Percentiles rank a stretch among this genome's conserved stretches.
Evolutionary conservation across 2,113 vertebrate genomes (phyloP).

Genomic region (Promerops cafer): DNA sequence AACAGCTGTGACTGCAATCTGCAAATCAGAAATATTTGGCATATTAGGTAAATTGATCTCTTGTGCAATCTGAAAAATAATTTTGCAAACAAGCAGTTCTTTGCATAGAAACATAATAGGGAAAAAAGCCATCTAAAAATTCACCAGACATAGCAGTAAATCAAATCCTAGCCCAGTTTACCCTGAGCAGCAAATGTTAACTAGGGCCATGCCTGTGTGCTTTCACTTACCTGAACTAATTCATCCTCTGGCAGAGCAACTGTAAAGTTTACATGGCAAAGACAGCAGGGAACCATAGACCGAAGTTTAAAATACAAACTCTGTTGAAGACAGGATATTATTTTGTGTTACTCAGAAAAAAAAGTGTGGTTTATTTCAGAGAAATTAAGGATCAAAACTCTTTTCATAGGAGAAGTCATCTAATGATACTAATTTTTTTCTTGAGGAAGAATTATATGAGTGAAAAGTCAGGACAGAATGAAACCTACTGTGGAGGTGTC

Average conservation of each 20-base stretch:
- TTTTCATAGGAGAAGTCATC: neutral
- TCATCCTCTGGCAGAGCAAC: conserved; percentile 97
- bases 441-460: neutral
- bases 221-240: conserved; percentile 84
- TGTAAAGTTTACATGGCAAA: conserved; percentile 95
- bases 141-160: neutral
- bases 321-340: conserved; percentile 67
- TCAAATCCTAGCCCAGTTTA: neutral
- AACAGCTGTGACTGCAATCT: conserved; percentile 96
- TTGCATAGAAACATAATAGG: neutral
- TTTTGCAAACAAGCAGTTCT: neutral
- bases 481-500: neutral
- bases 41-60: neutral
- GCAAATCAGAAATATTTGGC: conserved; percentile 11
- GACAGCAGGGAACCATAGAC: conserved; percentile 95
- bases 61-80: neutral
- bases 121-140: neutral
- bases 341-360: neutral
- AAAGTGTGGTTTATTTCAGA: neutral
- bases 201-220: neutral
- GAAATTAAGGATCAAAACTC: neutral
- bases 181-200: neutral
- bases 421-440: neutral
- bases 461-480: neutral
- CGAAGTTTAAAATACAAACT: conserved; percentile 97